phyloP scores from a whole-genome alignment of 2,113 vertebrate genomes.

The Cyanoramphus novaezelandiae region DNA sequence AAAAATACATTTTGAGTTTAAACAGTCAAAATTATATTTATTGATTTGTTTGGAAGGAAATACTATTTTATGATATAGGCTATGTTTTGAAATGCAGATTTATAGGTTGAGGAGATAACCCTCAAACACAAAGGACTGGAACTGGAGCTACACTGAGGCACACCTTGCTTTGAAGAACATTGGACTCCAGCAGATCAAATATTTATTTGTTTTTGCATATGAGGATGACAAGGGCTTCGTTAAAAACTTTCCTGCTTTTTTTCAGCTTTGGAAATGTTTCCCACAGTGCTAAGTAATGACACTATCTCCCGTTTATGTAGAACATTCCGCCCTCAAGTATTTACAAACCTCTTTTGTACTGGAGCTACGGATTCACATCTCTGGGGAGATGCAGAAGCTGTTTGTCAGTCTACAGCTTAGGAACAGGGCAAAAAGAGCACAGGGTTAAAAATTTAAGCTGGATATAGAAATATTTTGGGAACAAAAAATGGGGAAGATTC shows the following conservation, averaged over 20 bases:
- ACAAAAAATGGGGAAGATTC: background rate
- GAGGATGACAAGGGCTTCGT: background rate
- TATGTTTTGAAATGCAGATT: background rate
- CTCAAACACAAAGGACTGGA: background rate
- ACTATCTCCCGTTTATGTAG: background rate
- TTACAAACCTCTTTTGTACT: background rate
- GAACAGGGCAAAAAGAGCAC: background rate
- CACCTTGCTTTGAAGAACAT: background rate
- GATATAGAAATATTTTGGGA: background rate
- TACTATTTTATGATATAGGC: background rate
- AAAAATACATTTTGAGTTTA: slow-evolving; percentile 59
- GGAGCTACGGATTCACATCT: background rate
- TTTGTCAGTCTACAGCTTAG: background rate
- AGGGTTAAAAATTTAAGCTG: background rate
- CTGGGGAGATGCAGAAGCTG: background rate
- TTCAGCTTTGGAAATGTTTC: slow-evolving; percentile 21
- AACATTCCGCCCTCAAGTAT: background rate
- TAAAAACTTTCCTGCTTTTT: background rate
- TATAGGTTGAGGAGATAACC: background rate
- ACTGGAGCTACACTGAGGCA: rapidly evolving
- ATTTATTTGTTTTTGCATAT: background rate
- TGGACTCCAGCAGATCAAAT: background rate
- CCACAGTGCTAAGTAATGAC: slow-evolving; percentile 12
- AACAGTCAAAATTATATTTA: slow-evolving; percentile 36
- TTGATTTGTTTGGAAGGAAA: slow-evolving; percentile 13